phyloP scores from a whole-genome alignment of 2,113 vertebrate species.

The Chaetodon auriga region DNA sequence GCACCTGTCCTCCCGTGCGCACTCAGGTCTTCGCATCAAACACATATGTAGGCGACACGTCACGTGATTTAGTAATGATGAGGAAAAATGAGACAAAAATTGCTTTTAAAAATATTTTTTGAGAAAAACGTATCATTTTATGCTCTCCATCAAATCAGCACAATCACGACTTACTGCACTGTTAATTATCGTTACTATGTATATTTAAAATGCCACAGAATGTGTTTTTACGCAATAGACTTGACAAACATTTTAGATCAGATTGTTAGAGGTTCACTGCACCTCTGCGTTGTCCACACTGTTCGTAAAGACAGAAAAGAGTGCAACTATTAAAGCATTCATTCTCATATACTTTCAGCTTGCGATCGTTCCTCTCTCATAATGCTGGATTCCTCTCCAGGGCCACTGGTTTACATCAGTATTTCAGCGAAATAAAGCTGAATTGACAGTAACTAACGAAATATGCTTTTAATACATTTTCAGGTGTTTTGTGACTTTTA shows the following conservation, averaged over 20 bases:
- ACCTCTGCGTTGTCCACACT: neutral
- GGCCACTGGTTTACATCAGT: neutral
- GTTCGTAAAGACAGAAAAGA: neutral
- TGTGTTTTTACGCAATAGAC: too few species aligned
- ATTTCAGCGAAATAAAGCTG: neutral
- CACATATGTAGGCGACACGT: too few species aligned
- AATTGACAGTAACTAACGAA: neutral
- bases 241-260: neutral
- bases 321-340: neutral
- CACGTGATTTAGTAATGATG: too few species aligned
- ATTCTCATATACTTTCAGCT: neutral
- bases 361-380: neutral
- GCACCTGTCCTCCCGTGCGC: constrained; percentile 11
- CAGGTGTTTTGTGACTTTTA: constrained; percentile 16
- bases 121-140: neutral
- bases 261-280: neutral
- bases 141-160: neutral
- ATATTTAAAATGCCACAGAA: too few species aligned
- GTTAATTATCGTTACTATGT: too few species aligned
- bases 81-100: neutral
- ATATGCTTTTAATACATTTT: neutral
- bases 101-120: neutral
- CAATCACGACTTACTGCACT: neutral
- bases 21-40: neutral
- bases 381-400: neutral